phyloP scores from a whole-genome alignment of 2,797 vertebrate species.

The Platalea minor region DNA sequence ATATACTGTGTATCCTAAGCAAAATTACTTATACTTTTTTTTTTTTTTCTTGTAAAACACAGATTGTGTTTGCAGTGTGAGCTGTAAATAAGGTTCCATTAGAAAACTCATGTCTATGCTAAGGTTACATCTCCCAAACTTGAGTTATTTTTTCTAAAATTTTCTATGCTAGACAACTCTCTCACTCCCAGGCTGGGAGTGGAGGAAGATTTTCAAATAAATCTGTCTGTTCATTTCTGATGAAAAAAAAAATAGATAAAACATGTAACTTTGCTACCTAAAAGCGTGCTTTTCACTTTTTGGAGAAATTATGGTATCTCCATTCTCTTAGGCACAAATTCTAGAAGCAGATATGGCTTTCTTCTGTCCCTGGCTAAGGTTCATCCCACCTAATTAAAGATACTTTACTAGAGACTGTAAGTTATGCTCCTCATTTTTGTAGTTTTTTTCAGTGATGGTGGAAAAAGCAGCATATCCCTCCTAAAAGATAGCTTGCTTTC shows the following conservation, averaged over 20 bases:
- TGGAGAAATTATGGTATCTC: neutral
- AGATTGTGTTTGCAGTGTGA: rapidly evolving
- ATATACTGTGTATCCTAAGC: neutral
- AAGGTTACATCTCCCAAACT: neutral
- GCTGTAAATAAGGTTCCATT: neutral
- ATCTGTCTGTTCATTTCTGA: neutral
- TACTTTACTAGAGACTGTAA: neutral
- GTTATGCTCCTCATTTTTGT: neutral
- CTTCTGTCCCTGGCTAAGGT: neutral
- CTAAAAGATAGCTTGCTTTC: neutral
- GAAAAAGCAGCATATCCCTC: neutral
- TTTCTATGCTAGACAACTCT: neutral
- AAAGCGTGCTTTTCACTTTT: neutral
- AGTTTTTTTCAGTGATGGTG: neutral
- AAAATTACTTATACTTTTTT: neutral
- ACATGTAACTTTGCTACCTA: neutral
- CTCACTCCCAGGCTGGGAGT: neutral
- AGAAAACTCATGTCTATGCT: neutral
- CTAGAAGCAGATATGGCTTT: neutral
- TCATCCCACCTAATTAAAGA: neutral
- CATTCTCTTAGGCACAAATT: neutral
- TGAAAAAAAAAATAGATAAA: neutral
- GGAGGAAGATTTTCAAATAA: neutral
- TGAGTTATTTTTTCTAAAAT: neutral
- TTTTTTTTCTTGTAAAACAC: neutral